Percentiles rank a stretch among this genome's conserved stretches.
Conservation (phyloP, 1,140 invertebrate genomes). For the Aphelinus atriplicis region DNA sequence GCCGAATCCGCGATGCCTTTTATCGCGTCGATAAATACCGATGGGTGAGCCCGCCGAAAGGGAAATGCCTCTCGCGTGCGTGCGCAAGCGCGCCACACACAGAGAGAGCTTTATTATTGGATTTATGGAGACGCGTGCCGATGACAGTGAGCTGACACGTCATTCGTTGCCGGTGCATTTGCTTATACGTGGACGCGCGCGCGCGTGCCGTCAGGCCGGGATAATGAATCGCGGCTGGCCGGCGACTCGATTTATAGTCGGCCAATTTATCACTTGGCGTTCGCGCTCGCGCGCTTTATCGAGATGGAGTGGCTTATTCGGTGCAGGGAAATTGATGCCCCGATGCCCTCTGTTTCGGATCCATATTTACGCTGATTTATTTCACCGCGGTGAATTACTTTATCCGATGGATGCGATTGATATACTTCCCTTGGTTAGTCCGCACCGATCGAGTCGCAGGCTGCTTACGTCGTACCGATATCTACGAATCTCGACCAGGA, state of each 20-base stretch:
- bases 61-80: no score
- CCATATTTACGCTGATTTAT: not conserved
- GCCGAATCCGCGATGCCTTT: constrained; percentile 14
- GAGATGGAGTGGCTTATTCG: constrained; percentile 20
- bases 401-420: constrained; percentile 1
- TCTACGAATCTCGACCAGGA: no score
- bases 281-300: not conserved
- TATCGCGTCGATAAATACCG: constrained; percentile 36
- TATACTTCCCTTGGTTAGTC: not conserved
- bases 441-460: no score
- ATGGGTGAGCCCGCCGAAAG: not conserved
- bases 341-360: not conserved
- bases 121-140: not conserved
- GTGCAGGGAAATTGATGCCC: constrained; percentile 13
- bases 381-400: not conserved
- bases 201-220: not conserved
- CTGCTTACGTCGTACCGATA: no score
- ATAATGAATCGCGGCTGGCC: constrained; percentile 16
- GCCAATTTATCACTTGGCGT: constrained; percentile 11
- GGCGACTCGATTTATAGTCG: constrained; percentile 15
- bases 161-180: not conserved
- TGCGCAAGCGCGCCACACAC: not conserved
- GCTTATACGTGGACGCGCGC: not conserved
- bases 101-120: constrained; percentile 16
- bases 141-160: not conserved